phyloP scores from a whole-genome alignment of 2,113 vertebrate species.

The Phylloscopus trochilus region DNA sequence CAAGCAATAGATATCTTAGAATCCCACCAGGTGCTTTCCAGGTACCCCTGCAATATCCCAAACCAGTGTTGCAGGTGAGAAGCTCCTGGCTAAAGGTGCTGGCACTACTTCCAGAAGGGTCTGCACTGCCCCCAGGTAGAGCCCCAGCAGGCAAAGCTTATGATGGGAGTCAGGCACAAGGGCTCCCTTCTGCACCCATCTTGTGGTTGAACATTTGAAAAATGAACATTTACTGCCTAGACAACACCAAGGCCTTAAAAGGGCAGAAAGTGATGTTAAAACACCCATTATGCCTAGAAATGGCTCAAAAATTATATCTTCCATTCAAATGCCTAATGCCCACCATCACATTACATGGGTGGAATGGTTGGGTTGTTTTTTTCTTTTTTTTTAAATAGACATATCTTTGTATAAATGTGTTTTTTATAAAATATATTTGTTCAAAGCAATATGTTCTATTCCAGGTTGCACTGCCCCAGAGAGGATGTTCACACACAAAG shows the following conservation, averaged over 20 bases:
- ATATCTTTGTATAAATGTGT: background rate
- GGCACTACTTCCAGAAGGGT: fast-evolving
- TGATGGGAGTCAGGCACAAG: background rate
- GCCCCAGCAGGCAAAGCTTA: background rate
- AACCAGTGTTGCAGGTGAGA: background rate
- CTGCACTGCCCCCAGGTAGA: background rate
- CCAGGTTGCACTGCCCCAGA: background rate
- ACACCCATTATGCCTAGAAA: background rate
- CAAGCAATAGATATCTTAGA: background rate
- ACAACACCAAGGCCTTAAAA: background rate
- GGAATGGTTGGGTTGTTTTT: background rate
- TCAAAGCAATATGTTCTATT: background rate
- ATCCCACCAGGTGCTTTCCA: background rate
- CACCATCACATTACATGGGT: background rate
- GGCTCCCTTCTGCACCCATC: background rate
- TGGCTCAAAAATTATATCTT: background rate
- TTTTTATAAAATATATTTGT: background rate
- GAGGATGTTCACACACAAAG: background rate
- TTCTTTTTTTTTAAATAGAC: background rate
- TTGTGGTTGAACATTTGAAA: background rate
- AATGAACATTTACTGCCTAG: background rate
- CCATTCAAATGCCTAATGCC: background rate
- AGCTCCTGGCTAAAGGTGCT: too few relatives aligned
- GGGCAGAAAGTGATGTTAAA: background rate
- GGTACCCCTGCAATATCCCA: fast-evolving